A percentile compares a stretch with the other conserved stretches of the same genome.
Conservation (phyloP, 2,797 vertebrate species). For the Leptoclinus maculatus region DNA sequence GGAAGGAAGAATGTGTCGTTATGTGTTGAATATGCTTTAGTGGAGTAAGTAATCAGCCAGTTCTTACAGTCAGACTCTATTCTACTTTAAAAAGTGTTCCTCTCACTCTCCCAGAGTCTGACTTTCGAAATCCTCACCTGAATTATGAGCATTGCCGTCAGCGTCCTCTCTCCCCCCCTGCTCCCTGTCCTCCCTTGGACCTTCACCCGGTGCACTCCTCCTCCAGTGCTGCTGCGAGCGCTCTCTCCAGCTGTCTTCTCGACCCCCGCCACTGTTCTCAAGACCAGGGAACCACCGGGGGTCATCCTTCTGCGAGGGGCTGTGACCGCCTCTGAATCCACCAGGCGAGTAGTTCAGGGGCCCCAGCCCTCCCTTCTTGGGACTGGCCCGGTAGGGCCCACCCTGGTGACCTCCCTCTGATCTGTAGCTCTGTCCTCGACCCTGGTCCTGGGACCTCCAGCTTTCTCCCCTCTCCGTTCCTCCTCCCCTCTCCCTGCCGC, state of each 20-base stretch:
- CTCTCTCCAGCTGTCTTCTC: conserved; percentile 87
- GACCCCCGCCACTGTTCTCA: conserved; percentile 76
- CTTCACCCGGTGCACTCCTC: conserved; percentile 79
- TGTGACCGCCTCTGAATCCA: conserved; percentile 81
- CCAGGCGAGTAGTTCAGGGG: conserved; percentile 82
- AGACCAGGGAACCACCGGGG: conserved; percentile 78
- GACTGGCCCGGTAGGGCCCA: conserved; percentile 78
- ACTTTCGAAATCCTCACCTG: conserved; percentile 58
- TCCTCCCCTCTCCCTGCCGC: conserved; percentile 77
- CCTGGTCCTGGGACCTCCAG: conserved; percentile 82
- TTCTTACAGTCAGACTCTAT: neutral
- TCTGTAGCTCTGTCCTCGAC: conserved; percentile 82
- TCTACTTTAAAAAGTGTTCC: neutral
- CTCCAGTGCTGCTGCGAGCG: conserved; percentile 76
- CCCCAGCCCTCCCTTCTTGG: conserved; percentile 81
- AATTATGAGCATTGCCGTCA: conserved; percentile 52
- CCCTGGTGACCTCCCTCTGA: conserved; percentile 76
- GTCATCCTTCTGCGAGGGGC: conserved; percentile 84
- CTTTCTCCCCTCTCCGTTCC: conserved; percentile 79
- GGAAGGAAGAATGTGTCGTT: conserved; percentile 7
- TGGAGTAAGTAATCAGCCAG: neutral
- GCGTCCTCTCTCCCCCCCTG: conserved; percentile 69
- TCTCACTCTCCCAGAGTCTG: neutral
- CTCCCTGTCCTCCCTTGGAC: conserved; percentile 64
- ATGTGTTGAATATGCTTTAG: neutral